Evolutionary conservation across 2,113 vertebrate genomes (phyloP).

Genomic region (Callospermophilus lateralis): DNA sequence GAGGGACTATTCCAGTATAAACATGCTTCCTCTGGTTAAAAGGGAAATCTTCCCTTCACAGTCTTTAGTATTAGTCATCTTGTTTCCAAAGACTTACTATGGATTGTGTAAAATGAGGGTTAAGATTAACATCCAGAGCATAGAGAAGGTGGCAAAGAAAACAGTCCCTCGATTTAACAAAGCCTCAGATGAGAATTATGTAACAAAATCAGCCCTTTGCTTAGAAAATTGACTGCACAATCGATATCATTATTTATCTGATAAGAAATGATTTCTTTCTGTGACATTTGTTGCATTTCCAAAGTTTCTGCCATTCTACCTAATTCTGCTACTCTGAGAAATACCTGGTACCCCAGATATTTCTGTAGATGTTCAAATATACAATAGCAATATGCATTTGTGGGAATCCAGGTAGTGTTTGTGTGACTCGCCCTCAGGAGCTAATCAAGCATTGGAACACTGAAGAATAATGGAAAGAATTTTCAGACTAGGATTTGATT

Average conservation of each 20-base stretch:
- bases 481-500: not conserved
- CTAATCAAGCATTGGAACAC: not conserved
- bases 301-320: not conserved
- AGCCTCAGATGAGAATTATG: not conserved
- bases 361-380: not conserved
- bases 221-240: not conserved
- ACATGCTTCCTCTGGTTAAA: too few species aligned
- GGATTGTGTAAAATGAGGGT: too few species aligned
- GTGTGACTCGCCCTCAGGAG: too few species aligned
- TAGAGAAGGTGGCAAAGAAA: not conserved
- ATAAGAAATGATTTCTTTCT: not conserved
- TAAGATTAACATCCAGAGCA: not conserved
- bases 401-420: not conserved
- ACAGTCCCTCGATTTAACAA: not conserved
- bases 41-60: not conserved
- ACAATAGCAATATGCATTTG: not conserved
- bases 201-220: not conserved
- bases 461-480: not conserved
- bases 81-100: not conserved
- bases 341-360: not conserved
- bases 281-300: not conserved
- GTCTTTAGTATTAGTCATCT: not conserved
- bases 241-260: not conserved
- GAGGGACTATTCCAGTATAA: too few species aligned
- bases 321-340: not conserved